These are phyloP conservation scores for Pelodytes ibericus DNA, from an alignment of 2,797 vertebrate species.

Conservation along the genomic window DNA sequence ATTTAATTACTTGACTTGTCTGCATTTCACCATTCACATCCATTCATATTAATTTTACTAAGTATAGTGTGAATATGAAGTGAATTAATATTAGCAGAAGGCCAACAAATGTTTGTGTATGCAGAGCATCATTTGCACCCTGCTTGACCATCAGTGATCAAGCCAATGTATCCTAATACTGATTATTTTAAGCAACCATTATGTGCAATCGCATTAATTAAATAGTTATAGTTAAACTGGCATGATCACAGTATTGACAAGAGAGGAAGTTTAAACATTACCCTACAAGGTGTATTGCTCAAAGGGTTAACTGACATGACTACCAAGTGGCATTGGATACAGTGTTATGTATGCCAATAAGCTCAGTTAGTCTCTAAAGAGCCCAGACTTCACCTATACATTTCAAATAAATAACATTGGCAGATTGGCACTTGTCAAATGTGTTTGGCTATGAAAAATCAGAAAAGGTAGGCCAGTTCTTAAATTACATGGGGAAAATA, in stretches of 20 bases:
- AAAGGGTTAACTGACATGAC: slow-evolving; percentile 12
- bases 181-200: too few species aligned
- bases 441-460: slow-evolving; percentile 37
- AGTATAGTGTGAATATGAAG: too few species aligned
- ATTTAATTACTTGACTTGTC: too few species aligned
- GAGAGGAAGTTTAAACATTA: not conserved
- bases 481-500: slow-evolving; percentile 43
- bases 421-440: slow-evolving; percentile 34
- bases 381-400: slow-evolving; percentile 39
- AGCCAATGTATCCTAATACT: too few species aligned
- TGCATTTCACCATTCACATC: too few species aligned
- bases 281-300: not conserved
- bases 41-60: too few species aligned
- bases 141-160: too few species aligned
- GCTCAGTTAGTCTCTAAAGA: slow-evolving; percentile 9
- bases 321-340: slow-evolving; percentile 14
- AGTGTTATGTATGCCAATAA: not conserved
- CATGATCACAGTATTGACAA: not conserved
- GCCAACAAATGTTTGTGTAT: too few species aligned
- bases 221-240: not conserved
- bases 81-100: too few species aligned
- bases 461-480: slow-evolving; percentile 43
- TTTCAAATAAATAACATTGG: slow-evolving; percentile 49
- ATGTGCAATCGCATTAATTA: too few species aligned
- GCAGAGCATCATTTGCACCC: too few species aligned